phyloP scores from a whole-genome alignment of 2,888 invertebrate species.

The Scotopteryx bipunctaria region DNA sequence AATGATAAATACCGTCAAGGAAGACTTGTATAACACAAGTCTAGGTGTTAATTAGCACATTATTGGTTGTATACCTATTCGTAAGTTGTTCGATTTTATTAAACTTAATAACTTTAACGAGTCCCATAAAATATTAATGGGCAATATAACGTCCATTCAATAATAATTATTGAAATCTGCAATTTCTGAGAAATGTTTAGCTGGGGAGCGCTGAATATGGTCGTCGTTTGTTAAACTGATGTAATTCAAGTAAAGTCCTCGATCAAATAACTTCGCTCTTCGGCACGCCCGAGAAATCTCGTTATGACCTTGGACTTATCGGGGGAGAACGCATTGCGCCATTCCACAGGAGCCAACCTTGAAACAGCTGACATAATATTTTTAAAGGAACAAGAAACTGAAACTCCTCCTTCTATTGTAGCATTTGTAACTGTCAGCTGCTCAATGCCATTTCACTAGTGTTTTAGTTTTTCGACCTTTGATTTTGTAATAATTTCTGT shows the following conservation, averaged over 20 bases:
- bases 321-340: constrained; percentile 66
- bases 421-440: not conserved
- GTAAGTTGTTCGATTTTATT: no score
- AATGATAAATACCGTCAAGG: no score
- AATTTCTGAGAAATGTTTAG: constrained; percentile 9
- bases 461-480: constrained; percentile 5
- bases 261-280: constrained; percentile 20
- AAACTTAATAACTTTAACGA: no score
- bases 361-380: constrained; percentile 34
- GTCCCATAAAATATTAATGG: no score
- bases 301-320: constrained; percentile 61
- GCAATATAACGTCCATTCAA: not conserved
- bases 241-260: constrained; percentile 22
- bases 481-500: not conserved
- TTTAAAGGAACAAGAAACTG: constrained; percentile 6
- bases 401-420: not conserved
- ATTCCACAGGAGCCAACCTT: constrained; percentile 49
- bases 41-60: no score
- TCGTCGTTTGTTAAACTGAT: constrained; percentile 19
- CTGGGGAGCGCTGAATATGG: no score
- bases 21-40: no score
- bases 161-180: not conserved
- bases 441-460: constrained; percentile 2
- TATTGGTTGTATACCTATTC: no score
- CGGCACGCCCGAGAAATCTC: constrained; percentile 43